Evolutionary conservation across 2,888 invertebrate genomes (phyloP), one percentile per base, ranked within the genome.

Genomic region (Chloromyia formosa): DNA sequence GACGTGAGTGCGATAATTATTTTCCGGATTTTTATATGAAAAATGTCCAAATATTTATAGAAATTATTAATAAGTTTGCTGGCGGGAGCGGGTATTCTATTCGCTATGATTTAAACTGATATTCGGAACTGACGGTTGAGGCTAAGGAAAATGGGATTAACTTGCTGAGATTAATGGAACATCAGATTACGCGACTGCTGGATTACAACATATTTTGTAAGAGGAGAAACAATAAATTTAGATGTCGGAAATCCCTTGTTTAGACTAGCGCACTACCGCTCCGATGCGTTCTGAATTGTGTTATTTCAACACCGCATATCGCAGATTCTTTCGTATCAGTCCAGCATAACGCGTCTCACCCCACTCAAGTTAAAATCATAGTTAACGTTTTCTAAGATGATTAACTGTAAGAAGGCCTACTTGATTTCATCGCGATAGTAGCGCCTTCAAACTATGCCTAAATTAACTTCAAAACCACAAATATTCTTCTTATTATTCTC

Each of bases 1-100:
- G 40, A 62, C 62, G 40, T 40, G 62, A 62, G 76, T 74, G 58
- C 66, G 61, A 74, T 76, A 76, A 76, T 76, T 76, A 76, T 58
- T 74, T 76, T 68, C 61, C 42, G 27, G 74, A 73, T 66, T 76
- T 74, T 76, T 76, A 23, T 16, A 75, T 64, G 74, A 62, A 68
- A 74, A 71, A 76, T 76, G 75, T 75, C 73, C 61, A 75, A 75
- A 75, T 76, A 76, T 76, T 76, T 76, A 74, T 74, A 73, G 75
- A 76, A 74, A 74, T 76, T 71, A 76, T 76, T 76, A 76, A 76
- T 76, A 76, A 76, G 74, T 72, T 35, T 62, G 62, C 16, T n/a
- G 35, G 27, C 62, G 23, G 14, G 7, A 23, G n/a, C n/a, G n/a
- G n/a, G n/a, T n/a, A n/a, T n/a, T n/a, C n/a, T 35, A 35, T 35